phyloP scores from a whole-genome alignment of 2,888 invertebrate genomes.

The Lydus trimaculatus region DNA sequence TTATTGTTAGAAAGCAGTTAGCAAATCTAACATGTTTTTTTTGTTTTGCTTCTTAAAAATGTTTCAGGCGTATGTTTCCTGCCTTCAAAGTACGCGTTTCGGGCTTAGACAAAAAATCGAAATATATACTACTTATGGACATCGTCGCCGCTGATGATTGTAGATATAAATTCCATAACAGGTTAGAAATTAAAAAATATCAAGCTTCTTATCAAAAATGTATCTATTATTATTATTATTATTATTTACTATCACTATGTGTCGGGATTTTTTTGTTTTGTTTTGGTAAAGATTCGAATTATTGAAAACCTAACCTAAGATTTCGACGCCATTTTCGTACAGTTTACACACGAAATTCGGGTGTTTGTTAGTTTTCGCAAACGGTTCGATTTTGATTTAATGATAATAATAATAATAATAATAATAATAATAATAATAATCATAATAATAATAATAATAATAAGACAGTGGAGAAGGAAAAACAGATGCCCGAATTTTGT shows the following conservation, averaged over 20 bases:
- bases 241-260: not conserved
- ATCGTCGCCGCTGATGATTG: constrained; percentile 96
- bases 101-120: constrained; percentile 96
- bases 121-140: constrained; percentile 97
- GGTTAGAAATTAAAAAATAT: constrained; percentile 64
- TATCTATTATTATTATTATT: constrained; percentile 20
- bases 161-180: constrained; percentile 94
- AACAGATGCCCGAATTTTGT: constrained; percentile 56
- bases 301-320: too few relatives aligned
- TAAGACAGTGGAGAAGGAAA: constrained; percentile 31
- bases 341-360: constrained; percentile 33
- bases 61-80: constrained; percentile 96
- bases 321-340: not conserved
- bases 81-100: constrained; percentile 96
- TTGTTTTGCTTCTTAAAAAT: constrained; percentile 38
- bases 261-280: too few relatives aligned
- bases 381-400: not conserved
- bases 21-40: not conserved
- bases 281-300: too few relatives aligned
- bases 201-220: constrained; percentile 13
- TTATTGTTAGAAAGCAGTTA: constrained; percentile 18
- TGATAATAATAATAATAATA: not conserved
- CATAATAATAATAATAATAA: constrained; percentile 1
- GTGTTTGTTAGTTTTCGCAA: constrained; percentile 50
- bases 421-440: not conserved